Conservation (phyloP, 2,113 vertebrate species). For the Capreolus pygargus region DNA sequence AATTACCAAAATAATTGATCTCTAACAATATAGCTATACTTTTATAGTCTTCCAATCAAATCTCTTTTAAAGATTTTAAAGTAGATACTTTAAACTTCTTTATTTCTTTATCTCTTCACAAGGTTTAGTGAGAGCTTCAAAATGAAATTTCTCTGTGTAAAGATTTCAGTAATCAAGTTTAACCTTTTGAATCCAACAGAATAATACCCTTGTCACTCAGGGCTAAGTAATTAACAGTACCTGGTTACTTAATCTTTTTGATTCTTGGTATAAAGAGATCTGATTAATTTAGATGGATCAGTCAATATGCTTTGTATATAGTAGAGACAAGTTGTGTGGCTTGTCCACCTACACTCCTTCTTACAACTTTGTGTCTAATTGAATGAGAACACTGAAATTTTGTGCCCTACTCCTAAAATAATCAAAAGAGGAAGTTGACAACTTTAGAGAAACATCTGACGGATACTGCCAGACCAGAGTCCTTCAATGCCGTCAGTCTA, state of each 20-base stretch:
- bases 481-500: not conserved
- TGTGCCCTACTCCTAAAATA: not conserved
- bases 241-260: constrained; percentile 5
- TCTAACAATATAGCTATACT: not conserved
- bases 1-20: not conserved
- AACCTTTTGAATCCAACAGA: not conserved
- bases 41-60: not conserved
- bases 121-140: constrained; percentile 17
- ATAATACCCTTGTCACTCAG: not conserved
- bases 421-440: not conserved
- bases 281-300: constrained; percentile 32
- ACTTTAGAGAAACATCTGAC: not conserved
- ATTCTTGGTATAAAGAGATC: constrained; percentile 4
- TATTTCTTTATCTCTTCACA: not conserved
- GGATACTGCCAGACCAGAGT: not conserved
- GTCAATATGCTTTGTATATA: not conserved
- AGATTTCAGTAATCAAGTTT: constrained; percentile 42
- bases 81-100: constrained; percentile 6
- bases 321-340: not conserved
- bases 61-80: not conserved
- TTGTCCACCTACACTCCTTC: not conserved
- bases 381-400: not conserved
- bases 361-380: not conserved
- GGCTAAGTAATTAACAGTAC: not conserved
- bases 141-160: not conserved